These are phyloP conservation scores for Ceramica pisi DNA, from an alignment of 2,888 invertebrate genomes.

Conservation along the genomic window DNA sequence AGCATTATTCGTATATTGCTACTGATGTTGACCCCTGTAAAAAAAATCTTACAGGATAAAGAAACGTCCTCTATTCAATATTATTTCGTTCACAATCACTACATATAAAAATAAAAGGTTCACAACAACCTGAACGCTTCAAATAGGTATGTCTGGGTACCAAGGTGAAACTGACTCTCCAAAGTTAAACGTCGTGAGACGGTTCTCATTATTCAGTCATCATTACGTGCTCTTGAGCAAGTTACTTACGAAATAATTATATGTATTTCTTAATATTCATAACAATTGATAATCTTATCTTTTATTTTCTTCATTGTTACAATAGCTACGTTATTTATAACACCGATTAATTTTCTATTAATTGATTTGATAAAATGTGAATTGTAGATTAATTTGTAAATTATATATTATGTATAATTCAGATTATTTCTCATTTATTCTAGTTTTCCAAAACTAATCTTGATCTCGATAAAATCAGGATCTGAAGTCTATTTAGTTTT, in stretches of 20 bases:
- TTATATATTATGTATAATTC: too few species aligned
- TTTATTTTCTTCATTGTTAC: conserved; percentile 26
- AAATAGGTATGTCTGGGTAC: conserved; percentile 14
- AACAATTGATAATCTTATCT: conserved; percentile 35
- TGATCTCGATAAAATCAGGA: neutral
- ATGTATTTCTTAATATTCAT: conserved; percentile 26
- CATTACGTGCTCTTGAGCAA: conserved; percentile 14
- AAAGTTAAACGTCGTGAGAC: conserved; percentile 28
- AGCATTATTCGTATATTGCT: too few species aligned
- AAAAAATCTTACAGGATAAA: neutral
- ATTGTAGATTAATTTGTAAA: neutral
- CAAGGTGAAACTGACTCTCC: conserved; percentile 32
- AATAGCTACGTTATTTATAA: conserved; percentile 13
- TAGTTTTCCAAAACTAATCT: neutral
- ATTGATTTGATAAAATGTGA: conserved; percentile 3
- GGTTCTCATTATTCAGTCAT: conserved; percentile 19
- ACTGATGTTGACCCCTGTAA: neutral
- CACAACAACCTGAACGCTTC: conserved; percentile 16
- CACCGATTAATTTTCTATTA: conserved; percentile 18
- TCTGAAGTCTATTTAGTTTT: neutral
- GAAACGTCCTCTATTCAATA: conserved; percentile 1
- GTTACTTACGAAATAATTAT: conserved; percentile 14
- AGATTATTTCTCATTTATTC: conserved; percentile 7
- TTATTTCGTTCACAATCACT: neutral
- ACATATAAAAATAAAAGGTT: neutral